Evolutionary conservation across 2,888 invertebrate genomes (phyloP).

Genomic region (Pardosa pseudoannulata): DNA sequence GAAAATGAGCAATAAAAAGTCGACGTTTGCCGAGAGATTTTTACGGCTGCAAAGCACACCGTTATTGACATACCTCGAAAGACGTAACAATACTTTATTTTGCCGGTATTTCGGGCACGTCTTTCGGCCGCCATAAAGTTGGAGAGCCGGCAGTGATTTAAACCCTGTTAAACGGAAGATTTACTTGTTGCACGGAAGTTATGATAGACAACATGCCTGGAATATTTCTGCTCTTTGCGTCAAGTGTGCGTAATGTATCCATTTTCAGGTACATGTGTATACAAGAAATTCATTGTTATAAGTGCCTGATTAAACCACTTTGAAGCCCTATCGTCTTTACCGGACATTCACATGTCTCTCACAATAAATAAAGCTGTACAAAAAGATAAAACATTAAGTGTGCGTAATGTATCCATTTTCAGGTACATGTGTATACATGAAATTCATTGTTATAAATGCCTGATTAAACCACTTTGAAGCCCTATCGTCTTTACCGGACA

Average conservation of each 20-base stretch:
- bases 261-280: too few relatives aligned
- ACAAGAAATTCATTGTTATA: too few relatives aligned
- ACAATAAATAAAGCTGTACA: too few relatives aligned
- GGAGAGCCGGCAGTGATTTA: not conserved
- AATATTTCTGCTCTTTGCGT: not conserved
- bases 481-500: too few relatives aligned
- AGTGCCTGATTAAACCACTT: too few relatives aligned
- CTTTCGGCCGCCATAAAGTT: not conserved
- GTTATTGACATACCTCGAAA: slow-evolving; percentile 1
- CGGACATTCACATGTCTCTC: too few relatives aligned
- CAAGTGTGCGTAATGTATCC: not conserved
- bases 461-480: too few relatives aligned
- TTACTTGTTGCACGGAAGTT: not conserved
- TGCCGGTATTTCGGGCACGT: not conserved
- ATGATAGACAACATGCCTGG: not conserved
- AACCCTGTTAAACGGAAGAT: not conserved
- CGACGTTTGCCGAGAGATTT: not conserved
- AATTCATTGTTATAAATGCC: too few relatives aligned
- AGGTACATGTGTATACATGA: too few relatives aligned
- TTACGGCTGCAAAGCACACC: not conserved
- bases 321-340: too few relatives aligned
- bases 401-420: not conserved
- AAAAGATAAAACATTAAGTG: too few relatives aligned
- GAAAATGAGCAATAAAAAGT: not conserved
- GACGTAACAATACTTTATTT: not conserved